A percentile compares a stretch with the other conserved stretches of the same genome.
phyloP scores from a whole-genome alignment of 2,797 vertebrate species.

The Ctenopoma multispine region DNA sequence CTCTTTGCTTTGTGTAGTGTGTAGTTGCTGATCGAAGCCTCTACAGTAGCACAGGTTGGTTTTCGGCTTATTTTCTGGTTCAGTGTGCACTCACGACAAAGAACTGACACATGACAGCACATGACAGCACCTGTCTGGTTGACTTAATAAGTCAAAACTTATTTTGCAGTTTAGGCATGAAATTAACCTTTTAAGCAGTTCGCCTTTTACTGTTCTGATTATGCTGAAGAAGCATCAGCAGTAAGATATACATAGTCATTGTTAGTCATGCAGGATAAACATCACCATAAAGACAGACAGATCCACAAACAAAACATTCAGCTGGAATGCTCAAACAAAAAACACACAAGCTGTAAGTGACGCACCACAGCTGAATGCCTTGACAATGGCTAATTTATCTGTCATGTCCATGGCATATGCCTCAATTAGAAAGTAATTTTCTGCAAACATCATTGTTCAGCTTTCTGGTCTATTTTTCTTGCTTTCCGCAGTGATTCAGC shows the following conservation, averaged over 20 bases:
- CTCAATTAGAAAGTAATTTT: conserved; percentile 84
- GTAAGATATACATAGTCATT: neutral
- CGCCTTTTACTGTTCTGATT: neutral
- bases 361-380: conserved; percentile 65
- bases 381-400: conserved; percentile 83
- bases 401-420: conserved; percentile 76
- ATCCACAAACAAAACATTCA: conserved; percentile 64
- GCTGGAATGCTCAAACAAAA: conserved; percentile 51
- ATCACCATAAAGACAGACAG: conserved; percentile 34
- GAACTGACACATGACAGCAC: neutral
- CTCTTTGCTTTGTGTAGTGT: neutral
- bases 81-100: neutral
- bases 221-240: neutral
- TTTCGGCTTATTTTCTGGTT: conserved; percentile 4
- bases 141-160: neutral
- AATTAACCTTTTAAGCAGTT: conserved; percentile 5
- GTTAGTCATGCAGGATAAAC: conserved; percentile 31
- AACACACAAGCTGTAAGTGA: conserved; percentile 59
- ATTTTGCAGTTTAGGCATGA: neutral
- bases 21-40: neutral
- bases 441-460: conserved; percentile 75
- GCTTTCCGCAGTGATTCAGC: conserved; percentile 54
- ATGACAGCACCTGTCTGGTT: neutral
- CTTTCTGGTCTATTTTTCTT: conserved; percentile 64
- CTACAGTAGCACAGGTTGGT: neutral